Base-by-base conservation (phyloP, 1,140 invertebrate species). In the Hycleus cichorii region DNA sequence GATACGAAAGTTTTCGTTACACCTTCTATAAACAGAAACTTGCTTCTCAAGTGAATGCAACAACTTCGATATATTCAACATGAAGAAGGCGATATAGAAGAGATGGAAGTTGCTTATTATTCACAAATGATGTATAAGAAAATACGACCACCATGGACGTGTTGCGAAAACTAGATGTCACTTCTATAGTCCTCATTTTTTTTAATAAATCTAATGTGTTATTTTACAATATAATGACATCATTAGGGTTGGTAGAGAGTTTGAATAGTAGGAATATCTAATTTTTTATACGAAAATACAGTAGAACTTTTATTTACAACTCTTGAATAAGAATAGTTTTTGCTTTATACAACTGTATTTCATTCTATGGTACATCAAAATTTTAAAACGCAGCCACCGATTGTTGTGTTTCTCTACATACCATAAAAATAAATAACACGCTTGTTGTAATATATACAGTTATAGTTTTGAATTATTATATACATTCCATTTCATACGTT, bases 161-260 rank as follows among this genome's bases (percentile, higher is more conserved):
- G 61, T 60, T 58, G 55, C 40, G 61, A 63, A 63, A 47, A 60
- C 56, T 63, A 32, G 58, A 60, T 60, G 58, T 18, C 18, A 18
- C 18, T 18, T 18, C 18, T 18, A 32, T 32, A 60, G 54, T 50
- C 56, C 52, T 56, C 55, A 56, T 56, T 60, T 47, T 45, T 11
- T 46, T 27, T 50, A 0, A 39, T 57, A 45, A 39, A 26, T 10
- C 12, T 42, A 57, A 44, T 27, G 39, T 45, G 7, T 32, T 32
- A 32, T 32, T 32, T 32, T 32, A 32, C 32, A 32, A 32, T 5
- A 32, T 32, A 32, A 32, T 7, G 7, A 7, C 32, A 32, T 32
- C 32, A 32, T 32, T 32, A 32, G 32, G 32, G 32, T 12, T 12
- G 12, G 12, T 12, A 0, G 12, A 12, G 12, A n/a, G 12, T 12